These are phyloP conservation scores for Oplegnathus fasciatus DNA, from an alignment of 2,113 vertebrate genomes.

Conservation along the genomic window DNA sequence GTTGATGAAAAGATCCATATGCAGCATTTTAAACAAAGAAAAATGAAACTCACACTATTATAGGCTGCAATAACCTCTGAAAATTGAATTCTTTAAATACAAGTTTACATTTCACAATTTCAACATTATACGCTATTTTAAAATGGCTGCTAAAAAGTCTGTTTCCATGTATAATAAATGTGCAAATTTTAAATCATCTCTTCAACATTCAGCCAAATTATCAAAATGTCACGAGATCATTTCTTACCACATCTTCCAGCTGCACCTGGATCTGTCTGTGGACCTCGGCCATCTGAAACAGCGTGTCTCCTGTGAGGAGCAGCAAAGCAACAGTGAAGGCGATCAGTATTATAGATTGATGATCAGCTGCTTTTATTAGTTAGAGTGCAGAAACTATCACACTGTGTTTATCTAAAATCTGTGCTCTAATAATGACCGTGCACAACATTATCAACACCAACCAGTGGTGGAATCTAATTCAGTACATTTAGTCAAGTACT, in stretches of 20 bases:
- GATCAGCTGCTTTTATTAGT: constrained; percentile 3
- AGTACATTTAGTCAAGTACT: too few species aligned
- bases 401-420: not conserved
- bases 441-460: not conserved
- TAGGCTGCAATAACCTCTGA: not conserved
- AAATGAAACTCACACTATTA: not conserved
- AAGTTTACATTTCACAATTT: not conserved
- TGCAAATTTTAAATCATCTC: not conserved
- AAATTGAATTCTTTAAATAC: not conserved
- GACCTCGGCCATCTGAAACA: constrained; percentile 92
- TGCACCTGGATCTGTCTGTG: constrained; percentile 91
- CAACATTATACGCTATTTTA: not conserved
- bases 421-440: not conserved
- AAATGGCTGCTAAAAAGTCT: not conserved
- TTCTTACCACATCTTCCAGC: constrained; percentile 89
- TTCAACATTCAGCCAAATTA: not conserved
- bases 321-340: constrained; percentile 10
- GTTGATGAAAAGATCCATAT: constrained; percentile 26
- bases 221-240: not conserved
- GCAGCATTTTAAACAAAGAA: not conserved
- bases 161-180: too few species aligned
- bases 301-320: constrained; percentile 84
- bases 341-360: not conserved
- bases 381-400: not conserved
- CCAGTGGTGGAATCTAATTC: too few species aligned